These are phyloP conservation scores for Heliconius nattereri DNA, from an alignment of 1,140 invertebrate species.

Conservation along the genomic window DNA sequence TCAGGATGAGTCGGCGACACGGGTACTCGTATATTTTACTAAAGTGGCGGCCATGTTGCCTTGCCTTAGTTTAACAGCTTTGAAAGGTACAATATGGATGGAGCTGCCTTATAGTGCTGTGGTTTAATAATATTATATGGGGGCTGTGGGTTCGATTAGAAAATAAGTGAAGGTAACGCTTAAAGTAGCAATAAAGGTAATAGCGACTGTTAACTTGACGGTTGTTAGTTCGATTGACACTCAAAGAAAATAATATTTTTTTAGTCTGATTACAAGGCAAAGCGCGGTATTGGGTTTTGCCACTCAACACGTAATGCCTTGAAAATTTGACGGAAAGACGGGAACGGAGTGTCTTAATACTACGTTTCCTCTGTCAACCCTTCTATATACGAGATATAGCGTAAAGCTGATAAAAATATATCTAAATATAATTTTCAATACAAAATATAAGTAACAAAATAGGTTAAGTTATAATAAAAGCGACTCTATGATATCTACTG, in stretches of 20 bases:
- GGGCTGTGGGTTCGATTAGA: no score
- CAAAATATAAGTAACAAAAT: neutral
- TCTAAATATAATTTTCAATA: neutral
- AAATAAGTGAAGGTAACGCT: no score
- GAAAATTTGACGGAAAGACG: neutral
- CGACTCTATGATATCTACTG: constrained; percentile 29
- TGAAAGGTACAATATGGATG: neutral
- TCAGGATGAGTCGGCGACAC: constrained; percentile 34
- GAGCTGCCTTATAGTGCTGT: constrained; percentile 3
- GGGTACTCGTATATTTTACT: constrained; percentile 30
- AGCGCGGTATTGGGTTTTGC: neutral
- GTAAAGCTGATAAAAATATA: neutral
- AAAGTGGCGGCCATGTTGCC: constrained; percentile 40
- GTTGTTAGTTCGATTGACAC: no score
- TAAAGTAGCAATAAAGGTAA: no score
- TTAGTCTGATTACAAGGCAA: neutral
- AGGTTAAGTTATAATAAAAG: neutral
- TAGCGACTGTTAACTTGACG: no score
- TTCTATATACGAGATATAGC: neutral
- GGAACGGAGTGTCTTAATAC: neutral
- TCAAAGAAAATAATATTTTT: neutral
- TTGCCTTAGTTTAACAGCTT: constrained; percentile 44
- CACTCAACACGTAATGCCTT: neutral
- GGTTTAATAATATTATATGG: neutral
- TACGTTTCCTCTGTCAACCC: neutral